phyloP scores from a whole-genome alignment of 2,113 vertebrate genomes.

The Hylia prasina region DNA sequence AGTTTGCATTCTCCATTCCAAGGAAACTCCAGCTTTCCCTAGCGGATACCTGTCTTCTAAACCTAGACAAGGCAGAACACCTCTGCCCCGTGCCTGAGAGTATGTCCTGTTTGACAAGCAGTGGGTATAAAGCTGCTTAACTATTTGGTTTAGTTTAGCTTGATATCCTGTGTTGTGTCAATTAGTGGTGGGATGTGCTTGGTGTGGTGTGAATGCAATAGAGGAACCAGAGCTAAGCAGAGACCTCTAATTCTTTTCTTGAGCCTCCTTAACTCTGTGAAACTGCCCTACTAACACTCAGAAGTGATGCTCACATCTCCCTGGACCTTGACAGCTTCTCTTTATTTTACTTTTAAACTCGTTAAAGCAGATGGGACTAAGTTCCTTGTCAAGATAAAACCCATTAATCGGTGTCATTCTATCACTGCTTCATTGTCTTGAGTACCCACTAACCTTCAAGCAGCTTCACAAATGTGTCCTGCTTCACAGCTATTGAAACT shows the following conservation, averaged over 20 bases:
- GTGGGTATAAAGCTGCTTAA: background rate
- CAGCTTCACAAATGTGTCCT: background rate
- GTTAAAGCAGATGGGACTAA: background rate
- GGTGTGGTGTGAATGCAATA: background rate
- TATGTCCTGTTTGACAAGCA: fast-evolving
- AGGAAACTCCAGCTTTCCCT: too few relatives aligned
- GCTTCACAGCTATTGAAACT: background rate
- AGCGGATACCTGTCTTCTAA: too few relatives aligned
- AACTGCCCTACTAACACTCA: background rate
- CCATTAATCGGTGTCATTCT: background rate
- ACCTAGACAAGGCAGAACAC: too few relatives aligned
- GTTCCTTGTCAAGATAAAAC: background rate
- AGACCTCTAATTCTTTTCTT: background rate
- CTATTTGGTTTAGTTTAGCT: background rate
- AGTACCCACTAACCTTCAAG: background rate
- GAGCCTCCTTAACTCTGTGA: background rate
- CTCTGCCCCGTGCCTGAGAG: background rate
- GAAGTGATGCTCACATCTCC: background rate
- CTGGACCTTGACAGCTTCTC: background rate
- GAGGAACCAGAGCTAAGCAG: background rate
- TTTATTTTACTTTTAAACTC: constrained; percentile 8
- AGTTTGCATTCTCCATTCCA: too few relatives aligned
- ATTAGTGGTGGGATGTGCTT: background rate
- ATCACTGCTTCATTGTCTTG: constrained; percentile 18
- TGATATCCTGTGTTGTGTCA: background rate